phyloP scores from a whole-genome alignment of 2,888 invertebrate species.

The Troides helena region DNA sequence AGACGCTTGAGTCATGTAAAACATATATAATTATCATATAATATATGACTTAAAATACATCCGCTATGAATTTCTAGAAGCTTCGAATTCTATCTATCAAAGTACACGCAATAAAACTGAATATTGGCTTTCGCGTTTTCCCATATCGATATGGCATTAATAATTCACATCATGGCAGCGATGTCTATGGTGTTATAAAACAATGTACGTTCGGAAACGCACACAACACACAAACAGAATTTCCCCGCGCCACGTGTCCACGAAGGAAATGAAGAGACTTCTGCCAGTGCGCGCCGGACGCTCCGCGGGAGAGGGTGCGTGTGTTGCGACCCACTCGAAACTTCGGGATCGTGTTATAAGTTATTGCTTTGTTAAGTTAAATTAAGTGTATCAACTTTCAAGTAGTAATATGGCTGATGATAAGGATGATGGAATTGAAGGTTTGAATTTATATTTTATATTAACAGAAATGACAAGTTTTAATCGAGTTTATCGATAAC shows the following conservation, averaged over 20 bases:
- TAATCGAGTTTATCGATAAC: too few relatives aligned
- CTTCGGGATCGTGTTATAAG: conserved; percentile 15
- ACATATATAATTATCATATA: too few relatives aligned
- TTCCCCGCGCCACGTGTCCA: conserved; percentile 24
- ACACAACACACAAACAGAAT: neutral
- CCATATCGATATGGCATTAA: conserved; percentile 1
- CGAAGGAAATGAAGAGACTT: neutral
- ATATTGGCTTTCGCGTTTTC: neutral
- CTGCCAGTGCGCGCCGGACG: conserved; percentile 32
- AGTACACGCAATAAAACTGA: too few relatives aligned
- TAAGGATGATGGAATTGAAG: conserved; percentile 33
- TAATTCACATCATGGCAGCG: neutral
- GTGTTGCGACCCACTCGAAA: neutral
- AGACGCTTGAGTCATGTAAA: too few relatives aligned
- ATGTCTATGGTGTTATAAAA: conserved; percentile 9
- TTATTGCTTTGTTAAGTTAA: conserved; percentile 3
- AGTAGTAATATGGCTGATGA: conserved; percentile 18
- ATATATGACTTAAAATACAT: too few relatives aligned
- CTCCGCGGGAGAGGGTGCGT: conserved; percentile 26
- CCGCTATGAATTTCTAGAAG: too few relatives aligned
- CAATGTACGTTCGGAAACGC: neutral
- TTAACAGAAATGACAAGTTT: too few relatives aligned
- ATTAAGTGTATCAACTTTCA: conserved; percentile 4
- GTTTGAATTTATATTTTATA: conserved; percentile 5
- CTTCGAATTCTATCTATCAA: too few relatives aligned